Conservation (phyloP, 2,113 vertebrate genomes). For the Notechis scutatus region DNA sequence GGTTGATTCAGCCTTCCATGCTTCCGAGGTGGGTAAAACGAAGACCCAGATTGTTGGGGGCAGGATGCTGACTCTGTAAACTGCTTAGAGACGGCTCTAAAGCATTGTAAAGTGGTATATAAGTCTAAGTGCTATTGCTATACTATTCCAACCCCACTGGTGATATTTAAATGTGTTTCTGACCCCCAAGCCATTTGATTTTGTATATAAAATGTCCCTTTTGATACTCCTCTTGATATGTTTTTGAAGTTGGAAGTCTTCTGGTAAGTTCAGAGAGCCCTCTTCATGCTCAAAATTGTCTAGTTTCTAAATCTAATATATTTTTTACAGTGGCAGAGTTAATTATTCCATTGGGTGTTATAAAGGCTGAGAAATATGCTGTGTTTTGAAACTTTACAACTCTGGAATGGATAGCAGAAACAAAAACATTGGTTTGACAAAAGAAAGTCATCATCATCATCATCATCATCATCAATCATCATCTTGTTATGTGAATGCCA, state of each 20-base stretch:
- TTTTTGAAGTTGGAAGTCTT: neutral
- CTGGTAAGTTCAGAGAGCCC: neutral
- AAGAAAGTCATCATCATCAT: too few relatives aligned
- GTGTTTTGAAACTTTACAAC: neutral
- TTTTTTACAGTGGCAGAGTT: neutral
- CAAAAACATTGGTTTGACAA: too few relatives aligned
- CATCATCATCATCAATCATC: too few relatives aligned
- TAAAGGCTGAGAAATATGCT: neutral
- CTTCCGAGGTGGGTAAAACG: too few relatives aligned
- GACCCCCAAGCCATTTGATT: neutral
- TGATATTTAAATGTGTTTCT: neutral
- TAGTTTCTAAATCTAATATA: too few relatives aligned
- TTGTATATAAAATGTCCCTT: neutral
- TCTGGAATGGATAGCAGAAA: neutral
- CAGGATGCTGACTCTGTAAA: too few relatives aligned
- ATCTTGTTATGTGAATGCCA: neutral
- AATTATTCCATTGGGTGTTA: neutral
- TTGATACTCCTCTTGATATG: neutral
- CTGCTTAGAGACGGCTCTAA: too few relatives aligned
- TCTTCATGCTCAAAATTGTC: too few relatives aligned
- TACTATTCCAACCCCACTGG: neutral
- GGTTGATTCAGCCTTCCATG: too few relatives aligned
- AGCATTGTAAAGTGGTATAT: too few relatives aligned
- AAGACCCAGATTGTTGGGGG: too few relatives aligned
- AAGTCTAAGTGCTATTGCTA: too few relatives aligned